phyloP scores from a whole-genome alignment of 2,888 invertebrate species.

The Dryococelus australis region DNA sequence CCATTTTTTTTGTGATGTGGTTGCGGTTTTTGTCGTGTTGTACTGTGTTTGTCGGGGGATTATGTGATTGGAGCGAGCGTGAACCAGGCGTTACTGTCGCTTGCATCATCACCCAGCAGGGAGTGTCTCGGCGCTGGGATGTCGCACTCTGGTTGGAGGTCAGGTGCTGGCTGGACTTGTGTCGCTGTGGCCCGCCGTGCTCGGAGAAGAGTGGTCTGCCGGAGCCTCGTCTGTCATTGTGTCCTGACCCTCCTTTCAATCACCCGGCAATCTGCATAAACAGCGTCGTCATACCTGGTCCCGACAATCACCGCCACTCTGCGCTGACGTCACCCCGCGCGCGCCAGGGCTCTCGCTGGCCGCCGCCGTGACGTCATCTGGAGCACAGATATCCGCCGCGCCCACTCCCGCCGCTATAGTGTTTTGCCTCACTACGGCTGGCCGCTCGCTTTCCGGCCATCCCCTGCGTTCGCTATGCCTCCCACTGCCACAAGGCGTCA shows the following conservation, averaged over 20 bases:
- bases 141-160: too few relatives aligned
- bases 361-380: background rate
- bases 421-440: background rate
- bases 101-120: too few relatives aligned
- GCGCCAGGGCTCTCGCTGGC: background rate
- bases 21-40: too few relatives aligned
- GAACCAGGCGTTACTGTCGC: too few relatives aligned
- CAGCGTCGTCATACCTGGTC: background rate
- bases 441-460: too few relatives aligned
- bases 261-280: constrained; percentile 16
- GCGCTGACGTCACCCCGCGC: background rate
- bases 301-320: background rate
- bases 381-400: background rate
- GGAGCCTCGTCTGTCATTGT: constrained; percentile 1
- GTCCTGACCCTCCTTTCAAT: constrained; percentile 9
- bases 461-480: too few relatives aligned
- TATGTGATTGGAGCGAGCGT: too few relatives aligned
- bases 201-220: background rate
- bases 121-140: too few relatives aligned
- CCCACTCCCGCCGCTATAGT: background rate
- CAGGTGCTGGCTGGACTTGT: background rate
- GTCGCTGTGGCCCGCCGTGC: background rate
- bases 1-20: too few relatives aligned
- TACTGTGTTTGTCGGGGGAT: too few relatives aligned
- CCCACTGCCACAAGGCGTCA: too few relatives aligned